Base-by-base conservation (phyloP, 2,888 invertebrate genomes). In the Mycalesis mineus region DNA sequence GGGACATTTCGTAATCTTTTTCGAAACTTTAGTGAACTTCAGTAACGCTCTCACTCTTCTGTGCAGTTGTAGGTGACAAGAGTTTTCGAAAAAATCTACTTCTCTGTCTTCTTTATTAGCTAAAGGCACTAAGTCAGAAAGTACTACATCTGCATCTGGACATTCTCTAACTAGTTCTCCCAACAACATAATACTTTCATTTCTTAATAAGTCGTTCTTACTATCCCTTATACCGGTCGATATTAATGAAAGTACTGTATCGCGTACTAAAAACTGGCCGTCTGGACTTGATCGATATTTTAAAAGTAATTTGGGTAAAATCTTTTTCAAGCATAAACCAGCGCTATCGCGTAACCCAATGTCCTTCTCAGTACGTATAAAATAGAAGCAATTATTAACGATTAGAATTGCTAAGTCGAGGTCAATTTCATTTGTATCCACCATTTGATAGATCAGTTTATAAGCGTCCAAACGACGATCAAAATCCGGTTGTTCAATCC, bases 401-500 rank as follows among this genome's bases (percentile, higher is more conserved):
- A 97, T 91, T 39, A 96, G 85, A 37, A 94, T 91, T 0, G 95
- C 94, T 13, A 94, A 75, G 64, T 94, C 92, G 22, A 94, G 77
- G 50, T 92, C 91, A 4, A 95, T 82, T 48, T 88, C 77, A 55
- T 89, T 77, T 0, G 75, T 77, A 1, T 90, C 84, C 11, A 91
- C 80, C 55, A 92, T 73, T 44, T 87, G 74, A 60, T 92, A 92
- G 40, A 97, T 92, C 67, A 90, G 84, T 68, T 92, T 93, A 68
- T 96, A 96, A 0, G 95, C 95, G 54, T 94, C 93, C 17, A 98
- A 88, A 67, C 98, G 91, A 68, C 91, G 91, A 61, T 95, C 93
- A 70, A 95, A 97, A 83, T 98, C 97, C 0, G 98, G 97, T 75
- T 98, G 98, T 69, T 98, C 98, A n/a, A 98, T 91, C 93, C 95